Base-by-base conservation (phyloP, 2,888 invertebrate species). In the Zaprionus obscuricornis region DNA sequence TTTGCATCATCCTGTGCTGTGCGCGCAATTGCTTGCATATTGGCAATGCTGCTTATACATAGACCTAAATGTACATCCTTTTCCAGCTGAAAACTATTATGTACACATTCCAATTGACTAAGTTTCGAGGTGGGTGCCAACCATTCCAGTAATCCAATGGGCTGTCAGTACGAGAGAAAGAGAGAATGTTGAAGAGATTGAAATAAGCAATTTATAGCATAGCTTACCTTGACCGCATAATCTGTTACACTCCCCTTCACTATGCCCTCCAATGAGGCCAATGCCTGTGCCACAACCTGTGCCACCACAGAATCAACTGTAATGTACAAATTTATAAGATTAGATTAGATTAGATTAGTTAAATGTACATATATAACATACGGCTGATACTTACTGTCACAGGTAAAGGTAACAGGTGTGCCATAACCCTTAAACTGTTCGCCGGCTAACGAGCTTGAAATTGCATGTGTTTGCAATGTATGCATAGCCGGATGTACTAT, bases 71-170 rank as follows among this genome's bases (percentile, higher is more conserved):
- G 91, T 1, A 97, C 95, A 90, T 98, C 98, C 87, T 95, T 94
- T 88, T 98, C 98, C 84, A 98, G 90, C 86, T 98, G 97, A 55
- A 98, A 95, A 89, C 98, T 98, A 82, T 95, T 95, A 83, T 98
- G 97, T 50, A 98, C 95, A 88, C 98, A 98, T 89, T 97, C 97
- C 89, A 98, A 96, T 88, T 97, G 97, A 62, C 95, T 94, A 22
- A 98, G 92, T 7, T 93, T 93, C 24, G 96, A 96, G 46, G 96
- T 95, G 8, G 96, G 94, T 0, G 95, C 94, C 24, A 98, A 90
- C 91, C 97, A 98, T 90, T 98, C 98, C 46, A 95, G 94, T 55
- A 96, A 93, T 11, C 98, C 97, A 91, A 91, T 93, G 89, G 89
- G 93, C 91, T 85, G 34, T 3, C 11, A 13, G 26, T 8, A 16